A percentile compares a stretch with the other conserved stretches of the same genome.
phyloP scores from a whole-genome alignment of 2,113 vertebrate species.

The Lathamus discolor region DNA sequence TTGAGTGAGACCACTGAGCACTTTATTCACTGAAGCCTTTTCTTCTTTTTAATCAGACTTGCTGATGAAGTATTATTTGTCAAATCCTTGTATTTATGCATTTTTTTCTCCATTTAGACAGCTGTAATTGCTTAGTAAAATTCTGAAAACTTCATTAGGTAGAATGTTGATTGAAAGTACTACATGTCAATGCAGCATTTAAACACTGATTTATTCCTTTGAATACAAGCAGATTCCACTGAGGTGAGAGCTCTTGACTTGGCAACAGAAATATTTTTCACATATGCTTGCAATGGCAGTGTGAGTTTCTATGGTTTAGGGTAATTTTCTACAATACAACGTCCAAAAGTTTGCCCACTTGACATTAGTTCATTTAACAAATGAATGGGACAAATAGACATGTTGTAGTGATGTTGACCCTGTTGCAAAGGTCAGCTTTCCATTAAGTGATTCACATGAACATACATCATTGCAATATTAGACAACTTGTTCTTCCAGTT shows the following conservation, averaged over 20 bases:
- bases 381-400: fast-evolving
- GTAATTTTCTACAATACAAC: neutral
- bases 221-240: neutral
- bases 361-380: neutral
- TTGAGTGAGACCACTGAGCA: neutral
- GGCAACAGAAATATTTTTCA: neutral
- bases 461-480: neutral
- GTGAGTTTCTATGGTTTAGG: neutral
- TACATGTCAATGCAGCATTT: neutral
- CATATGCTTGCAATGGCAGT: neutral
- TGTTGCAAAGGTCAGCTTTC: neutral
- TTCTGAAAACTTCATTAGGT: neutral
- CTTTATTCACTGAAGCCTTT: neutral
- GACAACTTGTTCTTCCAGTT: neutral
- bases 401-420: neutral
- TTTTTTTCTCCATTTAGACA: neutral
- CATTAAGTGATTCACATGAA: neutral
- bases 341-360: neutral
- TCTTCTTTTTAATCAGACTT: neutral
- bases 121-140: neutral
- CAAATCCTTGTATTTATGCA: neutral
- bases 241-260: neutral
- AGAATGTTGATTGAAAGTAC: neutral
- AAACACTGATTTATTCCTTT: neutral
- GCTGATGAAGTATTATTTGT: neutral